Evolutionary conservation across 2,797 vertebrate species (phyloP), one percentile per base, ranked within the genome.

Genomic region (Coranthus polyacanthus): DNA sequence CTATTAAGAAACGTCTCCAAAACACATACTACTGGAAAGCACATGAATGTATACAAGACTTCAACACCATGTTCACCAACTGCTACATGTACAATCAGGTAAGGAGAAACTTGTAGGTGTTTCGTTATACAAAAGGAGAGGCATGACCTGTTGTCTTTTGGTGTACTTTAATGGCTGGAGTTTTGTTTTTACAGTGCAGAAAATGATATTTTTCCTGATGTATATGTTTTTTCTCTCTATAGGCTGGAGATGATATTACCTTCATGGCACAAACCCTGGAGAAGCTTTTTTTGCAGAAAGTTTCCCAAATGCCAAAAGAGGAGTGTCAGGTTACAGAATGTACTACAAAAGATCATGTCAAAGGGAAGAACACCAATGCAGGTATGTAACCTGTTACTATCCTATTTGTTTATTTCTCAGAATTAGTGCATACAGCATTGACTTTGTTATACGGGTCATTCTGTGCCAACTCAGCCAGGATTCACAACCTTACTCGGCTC

Each of bases 11-110:
- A 78, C 94, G 97, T 9, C 94, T 99, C 66, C 95, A 98, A 79
- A 95, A 97, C 82, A 95, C 92, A 68, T 99, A 96, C 79, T 99
- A 99, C 72, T 92, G 88, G 78, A 93, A 94, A 64, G 95, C 95
- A 56, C 80, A 88, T 22, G 95, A 98, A 68, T 98, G 97, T 65
- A 81, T 98, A 42, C 90, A 96, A 74, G 96, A 99, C 82, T 95
- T 99, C 65, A 96, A 95, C 69, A 93, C 80, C 0, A 97, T 99
- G 96, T 99, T 99, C 84, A 93, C 91, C 61, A 99, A 99, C 87
- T 99, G 97, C 84, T 98, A 97, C 22, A 52, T 94, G 45, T 99
- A 99, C 83, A 99, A 99, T 82, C 95, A 91, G 95, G 98, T 98
- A 92, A 84, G 92, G 56, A 16, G 11, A 21, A 4, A 18, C 1